Percentiles rank a stretch among this genome's conserved stretches.
Conservation (phyloP, 2,797 vertebrate genomes). For the Pipistrellus kuhlii region DNA sequence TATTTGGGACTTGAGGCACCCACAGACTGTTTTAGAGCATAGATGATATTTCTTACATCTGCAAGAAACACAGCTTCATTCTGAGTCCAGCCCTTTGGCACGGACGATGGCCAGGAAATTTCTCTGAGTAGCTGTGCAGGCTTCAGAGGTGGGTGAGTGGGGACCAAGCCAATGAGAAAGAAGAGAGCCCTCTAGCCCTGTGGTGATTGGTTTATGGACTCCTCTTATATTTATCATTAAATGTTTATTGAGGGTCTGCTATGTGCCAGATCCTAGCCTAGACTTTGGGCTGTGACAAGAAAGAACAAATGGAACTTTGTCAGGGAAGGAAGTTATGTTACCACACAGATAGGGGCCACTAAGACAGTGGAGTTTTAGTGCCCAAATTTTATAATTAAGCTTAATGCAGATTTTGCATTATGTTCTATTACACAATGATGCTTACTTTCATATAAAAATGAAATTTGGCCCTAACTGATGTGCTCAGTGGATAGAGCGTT, state of each 20-base stretch:
- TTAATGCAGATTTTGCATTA: background rate
- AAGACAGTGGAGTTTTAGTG: background rate
- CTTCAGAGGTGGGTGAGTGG: background rate
- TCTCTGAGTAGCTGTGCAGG: background rate
- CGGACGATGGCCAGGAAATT: background rate
- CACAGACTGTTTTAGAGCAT: background rate
- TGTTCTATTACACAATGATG: background rate
- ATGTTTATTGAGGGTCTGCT: background rate
- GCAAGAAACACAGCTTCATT: background rate
- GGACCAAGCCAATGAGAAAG: background rate
- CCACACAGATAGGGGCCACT: background rate
- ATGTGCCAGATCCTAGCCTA: background rate
- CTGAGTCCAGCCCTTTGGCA: background rate
- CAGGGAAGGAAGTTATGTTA: background rate
- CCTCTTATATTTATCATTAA: background rate
- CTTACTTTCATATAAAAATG: background rate
- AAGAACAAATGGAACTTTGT: background rate
- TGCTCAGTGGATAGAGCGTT: too few species aligned
- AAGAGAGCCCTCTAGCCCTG: background rate
- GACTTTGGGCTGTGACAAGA: background rate
- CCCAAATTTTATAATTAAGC: background rate
- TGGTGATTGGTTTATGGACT: background rate
- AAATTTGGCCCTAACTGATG: background rate
- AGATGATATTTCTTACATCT: background rate
- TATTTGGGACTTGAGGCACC: background rate